A percentile compares a stretch with the other conserved stretches of the same genome.
Evolutionary conservation across 2,888 invertebrate species (phyloP).

Genomic region (Dione vanillae): DNA sequence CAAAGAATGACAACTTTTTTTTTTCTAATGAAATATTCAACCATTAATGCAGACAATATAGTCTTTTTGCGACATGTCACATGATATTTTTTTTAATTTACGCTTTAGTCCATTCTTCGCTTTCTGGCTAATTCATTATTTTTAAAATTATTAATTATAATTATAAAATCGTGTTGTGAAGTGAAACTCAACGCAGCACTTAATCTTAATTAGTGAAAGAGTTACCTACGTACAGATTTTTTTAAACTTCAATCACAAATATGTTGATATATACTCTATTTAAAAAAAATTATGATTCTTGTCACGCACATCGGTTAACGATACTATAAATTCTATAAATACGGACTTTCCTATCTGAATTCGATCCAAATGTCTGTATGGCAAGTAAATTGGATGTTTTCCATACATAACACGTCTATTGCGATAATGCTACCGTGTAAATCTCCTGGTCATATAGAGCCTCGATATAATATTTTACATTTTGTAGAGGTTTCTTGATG

Average conservation of each 20-base stretch:
- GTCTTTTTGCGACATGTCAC: no score
- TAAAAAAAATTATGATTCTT: not conserved
- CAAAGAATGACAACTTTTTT: no score
- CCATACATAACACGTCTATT: conserved; percentile 10
- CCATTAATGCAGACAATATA: no score
- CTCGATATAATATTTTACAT: not conserved
- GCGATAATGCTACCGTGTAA: not conserved
- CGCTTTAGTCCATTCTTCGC: no score
- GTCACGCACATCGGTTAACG: not conserved
- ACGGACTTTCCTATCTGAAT: conserved; percentile 13
- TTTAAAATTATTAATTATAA: no score
- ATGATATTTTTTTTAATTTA: no score
- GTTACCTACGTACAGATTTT: no score
- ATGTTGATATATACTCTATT: not conserved
- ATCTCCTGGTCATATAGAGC: not conserved
- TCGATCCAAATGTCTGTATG: not conserved
- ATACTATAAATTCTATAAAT: conserved; percentile 2
- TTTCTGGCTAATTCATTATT: no score
- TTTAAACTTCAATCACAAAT: not conserved
- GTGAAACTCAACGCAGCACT: no score
- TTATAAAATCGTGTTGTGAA: no score
- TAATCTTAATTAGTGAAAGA: no score
- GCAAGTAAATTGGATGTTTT: conserved; percentile 19
- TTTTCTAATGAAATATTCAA: no score
- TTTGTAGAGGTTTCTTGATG: not conserved